Base-by-base conservation (phyloP, 2,113 vertebrate genomes). In the Bos taurus region DNA sequence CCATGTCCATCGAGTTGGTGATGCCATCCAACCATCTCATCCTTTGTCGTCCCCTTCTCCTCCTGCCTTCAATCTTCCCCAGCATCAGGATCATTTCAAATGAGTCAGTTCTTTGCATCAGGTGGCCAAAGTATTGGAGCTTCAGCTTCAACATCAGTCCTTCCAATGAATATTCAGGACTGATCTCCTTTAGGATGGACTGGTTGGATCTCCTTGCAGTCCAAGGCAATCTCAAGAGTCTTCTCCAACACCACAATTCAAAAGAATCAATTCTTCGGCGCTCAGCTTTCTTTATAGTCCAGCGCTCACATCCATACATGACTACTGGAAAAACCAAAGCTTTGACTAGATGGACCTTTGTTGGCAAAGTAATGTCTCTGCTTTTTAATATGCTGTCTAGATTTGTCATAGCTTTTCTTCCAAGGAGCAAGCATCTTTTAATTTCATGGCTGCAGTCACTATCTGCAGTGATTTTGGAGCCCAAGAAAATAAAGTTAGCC, bases 181-280 rank as follows among this genome's bases (percentile, higher is more conserved):
- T 71, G 67, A 71, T 71, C 4, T 71, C 64, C n/a, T 40, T 71
- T 6, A 36, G 67, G 5, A 6, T 36, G 67, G n/a, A 36, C 19
- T 23, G 64, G 64, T 71, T 71, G n/a, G 64, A 36, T 11, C 8
- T 71, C n/a, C 64, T 71, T 36, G 64, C n/a, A 40, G 19, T 36
- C 67, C 17, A 71, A 36, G n/a, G n/a, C 3, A 71, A 19, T 36
- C n/a, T 21, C n/a, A 71, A 40, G 67, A 71, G 67, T 21, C n/a
- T 71, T 40, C 16, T 40, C 19, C 67, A 71, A 12, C n/a, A 71
- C n/a, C 67, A 40, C 67, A 40, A 9, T 71, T 23, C 9, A 71
- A 71, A 71, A 40, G 17, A 19, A 36, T 71, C 67, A 71, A 12
- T 21, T 71, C n/a, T 71, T 71, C 0, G 0, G 19, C 0, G 0